A percentile compares a stretch with the other conserved stretches of the same genome.
phyloP scores from a whole-genome alignment of 2,797 vertebrate species.

The Dermochelys coriacea region DNA sequence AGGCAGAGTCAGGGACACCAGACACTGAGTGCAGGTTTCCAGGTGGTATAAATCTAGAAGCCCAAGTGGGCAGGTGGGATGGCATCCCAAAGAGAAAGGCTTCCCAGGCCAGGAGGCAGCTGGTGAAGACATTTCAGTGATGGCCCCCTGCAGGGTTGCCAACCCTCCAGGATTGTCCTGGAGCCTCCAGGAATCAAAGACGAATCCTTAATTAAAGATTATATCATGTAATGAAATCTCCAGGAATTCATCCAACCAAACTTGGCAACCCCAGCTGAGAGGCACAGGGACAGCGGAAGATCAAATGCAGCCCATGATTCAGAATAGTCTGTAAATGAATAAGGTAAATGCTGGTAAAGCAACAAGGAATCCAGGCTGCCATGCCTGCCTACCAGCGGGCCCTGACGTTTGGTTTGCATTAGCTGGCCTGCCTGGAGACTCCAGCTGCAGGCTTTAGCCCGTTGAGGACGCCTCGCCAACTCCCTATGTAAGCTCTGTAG shows the following conservation, averaged over 20 bases:
- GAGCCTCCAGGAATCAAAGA: too few relatives aligned
- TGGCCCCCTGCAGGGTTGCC: background rate
- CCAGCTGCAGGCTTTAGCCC: background rate
- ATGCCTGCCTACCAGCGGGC: background rate
- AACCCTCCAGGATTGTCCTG: too few relatives aligned
- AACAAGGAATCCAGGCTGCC: background rate
- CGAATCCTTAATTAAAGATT: too few relatives aligned
- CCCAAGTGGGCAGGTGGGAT: background rate
- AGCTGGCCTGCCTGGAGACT: background rate
- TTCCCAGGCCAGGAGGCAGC: background rate
- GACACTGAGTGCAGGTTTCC: background rate
- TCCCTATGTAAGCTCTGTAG: accelerated
- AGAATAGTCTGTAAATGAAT: background rate
- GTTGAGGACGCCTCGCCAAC: background rate
- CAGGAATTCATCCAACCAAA: too few relatives aligned
- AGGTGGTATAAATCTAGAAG: background rate
- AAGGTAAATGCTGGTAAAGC: background rate
- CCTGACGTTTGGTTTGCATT: accelerated
- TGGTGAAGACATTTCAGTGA: background rate
- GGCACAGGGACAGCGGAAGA: background rate
- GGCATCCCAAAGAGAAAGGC: background rate
- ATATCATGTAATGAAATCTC: too few relatives aligned
- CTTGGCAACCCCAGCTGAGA: too few relatives aligned
- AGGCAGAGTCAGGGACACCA: background rate
- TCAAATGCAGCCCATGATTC: background rate